Base-by-base conservation (phyloP, 2,888 invertebrate genomes). In the Acronicta psi region DNA sequence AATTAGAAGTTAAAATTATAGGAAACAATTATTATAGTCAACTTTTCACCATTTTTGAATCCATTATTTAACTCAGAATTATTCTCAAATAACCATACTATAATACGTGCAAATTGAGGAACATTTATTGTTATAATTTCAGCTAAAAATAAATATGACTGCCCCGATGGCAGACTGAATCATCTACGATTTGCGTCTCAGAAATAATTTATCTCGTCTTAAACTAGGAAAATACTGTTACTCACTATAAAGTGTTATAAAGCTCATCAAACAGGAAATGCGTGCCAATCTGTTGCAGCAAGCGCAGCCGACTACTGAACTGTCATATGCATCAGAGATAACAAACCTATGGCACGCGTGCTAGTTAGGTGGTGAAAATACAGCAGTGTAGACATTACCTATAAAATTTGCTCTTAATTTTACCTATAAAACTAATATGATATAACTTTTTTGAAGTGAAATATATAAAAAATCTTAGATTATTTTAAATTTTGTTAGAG, bases 261-360 rank as follows among this genome's bases (percentile, higher is more conserved):
- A 45, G 51, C 54, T 66, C 34, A 38, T 37, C 61, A 59, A 60
- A 66, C 69, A 75, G 73, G 73, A 72, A 72, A 69, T 53, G 62
- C 65, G 38, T 59, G 62, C 55, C 68, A 44, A 60, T 53, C 58
- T 68, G 36, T 63, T 63, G 73, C 59, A 46, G 45, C 62, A 36
- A 44, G 47, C 23, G 52, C 40, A 71, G 59, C 14, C 14, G 42
- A 56, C n/a, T n/a, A n/a, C n/a, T n/a, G 38, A 40, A 62, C 45
- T 68, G 72, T 49, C 62, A 52, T 38, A 52, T 47, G 23, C 20
- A 34, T 7, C 62, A 69, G 68, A 50, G 70, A 7, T 59, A 8
- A 0, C 2, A 17, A 59, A 68, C 59, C 9, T 54, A 5, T 41
- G 37, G 50, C 9, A 9, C 14, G 13, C 9, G 14, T 14, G 6